Percentiles rank a stretch among this genome's conserved stretches.
Conservation (phyloP, 2,888 invertebrate genomes). For the Athripsodes cinereus region DNA sequence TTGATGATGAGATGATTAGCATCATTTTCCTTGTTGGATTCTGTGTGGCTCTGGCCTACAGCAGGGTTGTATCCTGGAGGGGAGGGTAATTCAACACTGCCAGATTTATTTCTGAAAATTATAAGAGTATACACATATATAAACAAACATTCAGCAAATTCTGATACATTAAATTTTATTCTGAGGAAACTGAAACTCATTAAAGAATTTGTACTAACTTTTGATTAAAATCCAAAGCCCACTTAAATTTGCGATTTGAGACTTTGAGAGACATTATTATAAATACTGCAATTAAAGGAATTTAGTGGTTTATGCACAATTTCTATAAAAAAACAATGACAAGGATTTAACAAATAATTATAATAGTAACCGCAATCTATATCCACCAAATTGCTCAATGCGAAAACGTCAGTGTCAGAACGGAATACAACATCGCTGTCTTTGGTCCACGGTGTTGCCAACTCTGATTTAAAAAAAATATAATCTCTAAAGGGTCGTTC, state of each 20-base stretch:
- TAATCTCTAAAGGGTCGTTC: no score
- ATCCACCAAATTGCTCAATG: no score
- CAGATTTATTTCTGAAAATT: conserved; percentile 24
- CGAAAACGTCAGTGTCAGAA: no score
- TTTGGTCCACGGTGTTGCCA: no score
- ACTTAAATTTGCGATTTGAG: conserved; percentile 52
- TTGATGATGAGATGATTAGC: conserved; percentile 82
- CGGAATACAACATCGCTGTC: no score
- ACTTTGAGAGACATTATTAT: conserved; percentile 11
- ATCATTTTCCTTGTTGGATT: conserved; percentile 76
- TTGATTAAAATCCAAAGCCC: conserved; percentile 57
- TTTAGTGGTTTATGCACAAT: neutral
- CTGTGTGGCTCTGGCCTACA: conserved; percentile 64
- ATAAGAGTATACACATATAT: neutral
- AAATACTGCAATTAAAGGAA: neutral
- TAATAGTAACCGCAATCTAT: no score
- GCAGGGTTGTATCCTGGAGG: conserved; percentile 83
- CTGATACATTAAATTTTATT: neutral
- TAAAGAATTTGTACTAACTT: conserved; percentile 34
- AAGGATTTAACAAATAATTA: no score
- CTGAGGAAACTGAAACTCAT: neutral
- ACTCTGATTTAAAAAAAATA: no score
- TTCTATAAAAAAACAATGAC: conserved; percentile 16
- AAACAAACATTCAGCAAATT: neutral
- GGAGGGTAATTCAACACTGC: conserved; percentile 55